These are phyloP conservation scores for Matsumyia berberina DNA, from an alignment of 2,888 invertebrate genomes.

Conservation along the genomic window DNA sequence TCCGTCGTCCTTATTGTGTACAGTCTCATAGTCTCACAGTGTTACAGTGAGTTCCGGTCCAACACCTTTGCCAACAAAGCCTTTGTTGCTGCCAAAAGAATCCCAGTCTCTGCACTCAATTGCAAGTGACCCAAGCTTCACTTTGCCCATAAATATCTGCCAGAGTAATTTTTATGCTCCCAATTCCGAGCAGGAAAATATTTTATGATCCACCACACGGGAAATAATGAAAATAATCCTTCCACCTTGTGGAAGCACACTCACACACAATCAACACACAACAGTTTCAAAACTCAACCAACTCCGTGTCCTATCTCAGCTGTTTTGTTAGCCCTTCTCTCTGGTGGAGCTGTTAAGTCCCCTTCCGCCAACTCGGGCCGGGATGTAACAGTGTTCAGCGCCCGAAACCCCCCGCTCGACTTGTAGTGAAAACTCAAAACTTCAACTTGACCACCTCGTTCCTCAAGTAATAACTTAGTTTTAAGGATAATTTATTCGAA, in stretches of 20 bases:
- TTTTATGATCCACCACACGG: conserved; percentile 66
- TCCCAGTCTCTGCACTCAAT: conserved; percentile 27
- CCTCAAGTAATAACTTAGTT: conserved; percentile 75
- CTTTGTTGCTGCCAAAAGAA: conserved; percentile 11
- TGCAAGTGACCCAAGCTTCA: conserved; percentile 67
- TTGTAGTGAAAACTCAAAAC: conserved; percentile 50
- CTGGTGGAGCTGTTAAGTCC: no score
- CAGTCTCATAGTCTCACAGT: background rate
- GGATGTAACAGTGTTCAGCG: conserved; percentile 17
- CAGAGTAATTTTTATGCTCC: conserved; percentile 67
- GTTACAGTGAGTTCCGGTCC: conserved; percentile 34
- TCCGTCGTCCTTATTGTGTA: conserved; percentile 6
- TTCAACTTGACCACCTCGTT: conserved; percentile 73
- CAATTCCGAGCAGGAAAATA: conserved; percentile 54
- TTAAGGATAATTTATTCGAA: conserved; percentile 76
- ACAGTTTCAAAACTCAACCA: conserved; percentile 59
- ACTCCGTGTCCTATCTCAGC: conserved; percentile 67
- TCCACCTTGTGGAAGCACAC: conserved; percentile 53
- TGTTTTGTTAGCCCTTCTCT: conserved; percentile 49
- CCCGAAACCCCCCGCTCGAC: background rate
- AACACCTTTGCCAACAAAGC: conserved; percentile 13
- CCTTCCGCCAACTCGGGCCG: background rate
- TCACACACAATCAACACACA: conserved; percentile 18
- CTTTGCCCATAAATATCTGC: conserved; percentile 63
- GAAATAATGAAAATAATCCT: conserved; percentile 71